Base-by-base conservation (phyloP, 2,797 vertebrate genomes). In the Micrastur ruficollis region DNA sequence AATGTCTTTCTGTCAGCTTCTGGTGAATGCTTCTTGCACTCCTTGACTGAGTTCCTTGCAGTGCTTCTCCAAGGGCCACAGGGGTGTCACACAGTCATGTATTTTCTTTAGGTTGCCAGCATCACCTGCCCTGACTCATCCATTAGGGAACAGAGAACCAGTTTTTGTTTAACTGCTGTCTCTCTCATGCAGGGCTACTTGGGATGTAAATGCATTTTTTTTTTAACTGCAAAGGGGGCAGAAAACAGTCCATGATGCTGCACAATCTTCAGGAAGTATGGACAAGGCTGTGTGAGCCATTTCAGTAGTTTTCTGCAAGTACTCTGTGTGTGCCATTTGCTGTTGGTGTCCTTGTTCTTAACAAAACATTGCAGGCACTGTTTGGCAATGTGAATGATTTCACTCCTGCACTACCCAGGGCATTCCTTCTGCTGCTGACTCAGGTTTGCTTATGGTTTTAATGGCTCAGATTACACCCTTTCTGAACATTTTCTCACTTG, bases 1-100 rank as follows among this genome's bases (percentile, higher is more conserved):
- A 86, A 73, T 53, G 40, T 61, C 79, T 94, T 94, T 89, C 65
- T 94, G 74, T 87, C 90, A 93, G 52, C 18, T 83, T 65, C 61
- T 36, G 34, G 59, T 40, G 52, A 90, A 34, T 61, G 14, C 8
- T 81, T 71, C 74, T 89, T 74, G 46, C 46, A 26, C 19, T 81
- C 50, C 38, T 50, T 86, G 34, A 67, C 74, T 53, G 52, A 76
- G 19, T 19, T 91, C 49, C 47, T 81, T 67, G 40, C 61, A 70
- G 65, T 22, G 23, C 46, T 62, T 82, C 66, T 89, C 81, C 78
- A 67, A 59, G 73, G 86, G 34, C 74, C 40, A 23, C 71, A 58
- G 4, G 14, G 9, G 21, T 89, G 55, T 89, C 63, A 80, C 0
- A 0, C 12, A 87, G 63, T 22, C 3, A 2, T 44, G 34, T 38